Evolutionary conservation across 2,797 vertebrate species (phyloP).

Genomic region (Cossypha dichroa): DNA sequence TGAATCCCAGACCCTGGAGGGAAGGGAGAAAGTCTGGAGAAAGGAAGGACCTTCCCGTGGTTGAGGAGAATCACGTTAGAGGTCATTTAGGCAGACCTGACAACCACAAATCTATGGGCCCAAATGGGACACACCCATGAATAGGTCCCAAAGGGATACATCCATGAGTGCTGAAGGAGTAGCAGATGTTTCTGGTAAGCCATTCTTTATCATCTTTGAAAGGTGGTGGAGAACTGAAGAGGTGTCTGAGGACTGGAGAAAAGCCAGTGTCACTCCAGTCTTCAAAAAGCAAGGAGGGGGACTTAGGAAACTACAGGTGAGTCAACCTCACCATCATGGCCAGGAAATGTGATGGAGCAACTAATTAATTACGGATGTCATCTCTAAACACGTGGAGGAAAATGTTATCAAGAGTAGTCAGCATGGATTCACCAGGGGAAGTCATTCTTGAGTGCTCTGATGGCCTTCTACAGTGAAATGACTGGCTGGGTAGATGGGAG

Average conservation of each 20-base stretch:
- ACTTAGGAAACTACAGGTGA: neutral
- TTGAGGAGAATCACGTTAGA: neutral
- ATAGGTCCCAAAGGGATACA: neutral
- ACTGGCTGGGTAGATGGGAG: neutral
- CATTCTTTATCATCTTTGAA: neutral
- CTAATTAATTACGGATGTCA: neutral
- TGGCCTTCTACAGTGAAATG: neutral
- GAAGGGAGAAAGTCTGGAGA: neutral
- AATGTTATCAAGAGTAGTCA: neutral
- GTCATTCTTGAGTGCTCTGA: neutral
- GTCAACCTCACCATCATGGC: neutral
- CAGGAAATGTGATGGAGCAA: neutral
- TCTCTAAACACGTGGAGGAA: neutral
- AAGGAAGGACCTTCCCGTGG: neutral
- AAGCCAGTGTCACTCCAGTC: neutral
- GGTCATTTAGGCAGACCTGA: neutral
- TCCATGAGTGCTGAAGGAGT: too few relatives aligned
- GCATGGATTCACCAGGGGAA: neutral
- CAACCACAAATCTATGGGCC: neutral
- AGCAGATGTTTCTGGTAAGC: neutral
- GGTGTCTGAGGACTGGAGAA: neutral
- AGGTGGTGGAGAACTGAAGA: neutral
- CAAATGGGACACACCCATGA: neutral
- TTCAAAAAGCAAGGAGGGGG: neutral
- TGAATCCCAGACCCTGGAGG: neutral